Percentiles rank a stretch among this genome's conserved stretches.
phyloP scores from a whole-genome alignment of 53 echinoderm and acorn worm genomes.

The Holothuria leucospilota region DNA sequence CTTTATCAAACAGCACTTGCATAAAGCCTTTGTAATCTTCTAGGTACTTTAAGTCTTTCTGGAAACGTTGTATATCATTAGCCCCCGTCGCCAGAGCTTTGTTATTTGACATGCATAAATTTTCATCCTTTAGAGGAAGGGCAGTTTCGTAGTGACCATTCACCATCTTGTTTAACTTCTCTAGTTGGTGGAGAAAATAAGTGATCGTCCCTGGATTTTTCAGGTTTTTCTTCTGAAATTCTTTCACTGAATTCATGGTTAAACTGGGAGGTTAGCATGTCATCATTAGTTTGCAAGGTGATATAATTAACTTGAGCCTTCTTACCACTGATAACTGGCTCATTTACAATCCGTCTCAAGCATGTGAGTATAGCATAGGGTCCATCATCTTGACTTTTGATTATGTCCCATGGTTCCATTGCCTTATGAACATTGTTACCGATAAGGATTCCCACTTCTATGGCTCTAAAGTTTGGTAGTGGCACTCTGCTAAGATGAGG shows the following conservation, averaged over 20 bases:
- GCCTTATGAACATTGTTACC: too few relatives aligned
- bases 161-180: slow-evolving; percentile 37
- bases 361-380: slow-evolving; percentile 47
- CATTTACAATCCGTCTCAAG: slow-evolving; percentile 37
- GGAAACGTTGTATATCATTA: slow-evolving; percentile 48
- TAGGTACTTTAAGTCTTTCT: slow-evolving; percentile 36
- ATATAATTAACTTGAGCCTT: neutral
- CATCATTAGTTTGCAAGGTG: too few relatives aligned
- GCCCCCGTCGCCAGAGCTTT: slow-evolving; percentile 37
- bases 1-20: slow-evolving; percentile 21
- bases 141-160: too few relatives aligned
- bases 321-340: neutral
- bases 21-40: slow-evolving; percentile 66
- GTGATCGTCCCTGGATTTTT: slow-evolving; percentile 60
- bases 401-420: too few relatives aligned
- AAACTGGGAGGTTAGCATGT: slow-evolving; percentile 24
- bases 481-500: slow-evolving; percentile 1
- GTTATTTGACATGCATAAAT: slow-evolving; percentile 61
- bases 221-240: too few relatives aligned
- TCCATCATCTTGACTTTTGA: too few relatives aligned
- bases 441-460: slow-evolving; percentile 27
- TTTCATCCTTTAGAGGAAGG: too few relatives aligned
- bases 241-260: slow-evolving; percentile 65
- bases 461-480: slow-evolving; percentile 2
- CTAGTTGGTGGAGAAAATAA: slow-evolving; percentile 10